These are phyloP conservation scores for Onchidella celtica DNA, from an alignment of 2,888 invertebrate genomes.

Conservation along the genomic window DNA sequence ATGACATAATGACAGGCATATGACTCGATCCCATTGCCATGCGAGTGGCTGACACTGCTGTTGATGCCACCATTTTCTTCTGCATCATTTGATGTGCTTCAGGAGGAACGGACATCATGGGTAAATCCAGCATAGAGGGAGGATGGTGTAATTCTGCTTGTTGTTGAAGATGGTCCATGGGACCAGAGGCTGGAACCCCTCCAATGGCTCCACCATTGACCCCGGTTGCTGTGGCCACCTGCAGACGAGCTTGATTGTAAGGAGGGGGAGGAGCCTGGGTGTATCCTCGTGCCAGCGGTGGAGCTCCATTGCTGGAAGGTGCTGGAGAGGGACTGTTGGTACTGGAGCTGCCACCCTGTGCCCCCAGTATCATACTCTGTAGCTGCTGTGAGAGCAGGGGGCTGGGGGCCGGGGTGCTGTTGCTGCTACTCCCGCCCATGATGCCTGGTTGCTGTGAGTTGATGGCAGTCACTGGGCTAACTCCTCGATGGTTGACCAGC, in stretches of 20 bases:
- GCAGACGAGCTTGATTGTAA: slow-evolving; percentile 47
- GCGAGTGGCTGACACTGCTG: slow-evolving; percentile 84
- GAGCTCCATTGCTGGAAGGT: background rate
- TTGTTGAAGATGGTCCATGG: slow-evolving; percentile 39
- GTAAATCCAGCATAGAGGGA: slow-evolving; percentile 40
- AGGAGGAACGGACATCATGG: slow-evolving; percentile 42
- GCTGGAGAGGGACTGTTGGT: background rate
- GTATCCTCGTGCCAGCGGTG: slow-evolving; percentile 52
- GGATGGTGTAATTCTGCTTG: slow-evolving; percentile 39
- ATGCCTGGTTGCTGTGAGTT: slow-evolving; percentile 8
- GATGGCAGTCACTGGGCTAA: slow-evolving; percentile 12
- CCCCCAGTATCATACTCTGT: slow-evolving; percentile 36
- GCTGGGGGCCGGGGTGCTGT: slow-evolving; percentile 11
- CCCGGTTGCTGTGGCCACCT: slow-evolving; percentile 21
- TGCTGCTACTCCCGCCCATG: background rate
- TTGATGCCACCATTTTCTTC: slow-evolving; percentile 53
- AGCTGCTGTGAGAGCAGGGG: slow-evolving; percentile 43
- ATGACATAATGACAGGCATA: slow-evolving; percentile 97
- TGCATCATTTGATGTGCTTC: slow-evolving; percentile 55
- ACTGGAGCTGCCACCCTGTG: background rate
- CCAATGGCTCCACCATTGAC: background rate
- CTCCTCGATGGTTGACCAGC: slow-evolving; percentile 2
- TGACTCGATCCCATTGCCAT: slow-evolving; percentile 93
- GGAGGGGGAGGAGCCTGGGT: slow-evolving; percentile 51
- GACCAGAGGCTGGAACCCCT: background rate